Base-by-base conservation (phyloP, 2,888 invertebrate species). In the Pomacea canaliculata region DNA sequence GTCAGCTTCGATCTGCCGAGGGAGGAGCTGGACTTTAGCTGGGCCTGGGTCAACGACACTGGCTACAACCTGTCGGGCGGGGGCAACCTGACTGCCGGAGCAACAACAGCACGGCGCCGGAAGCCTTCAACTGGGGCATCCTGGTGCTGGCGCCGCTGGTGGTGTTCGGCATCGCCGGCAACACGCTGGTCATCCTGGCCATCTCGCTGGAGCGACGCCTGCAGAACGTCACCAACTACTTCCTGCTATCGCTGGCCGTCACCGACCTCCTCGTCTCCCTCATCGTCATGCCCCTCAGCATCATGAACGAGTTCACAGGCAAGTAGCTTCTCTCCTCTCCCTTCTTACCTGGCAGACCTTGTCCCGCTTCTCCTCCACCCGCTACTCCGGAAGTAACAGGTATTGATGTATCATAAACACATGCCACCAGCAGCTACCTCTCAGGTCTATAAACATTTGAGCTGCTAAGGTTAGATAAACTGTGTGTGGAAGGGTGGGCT, bases 181-280 rank as follows among this genome's bases (percentile, higher is more conserved):
- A 98, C 91, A 95, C 96, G 83, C 92, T 98, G 79, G 98, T 98
- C 85, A 97, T 97, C 91, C 92, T 98, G 87, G 97, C 98, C 0
- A 96, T 98, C 84, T 95, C 95, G 80, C 92, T 96, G 88, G 98
- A 98, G 92, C 94, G 95, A 80, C 93, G 95, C 85, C 92, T 98
- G 80, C 97, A 98, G 92, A 98, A 97, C 91, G 96, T 97, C 82
- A 98, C 98, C 81, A 98, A 98, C 92, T 97, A 97, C 92, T 98
- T 98, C 91, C 93, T 98, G 80, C 93, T 97, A 86, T 97, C 97
- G 46, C 92, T 98, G 90, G 97, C 97, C 68, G 95, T 97, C 75
- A 97, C 98, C 73, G 98, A 98, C 92, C 93, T 98, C 78, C 93
- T 98, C 80, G 97, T 98, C 89, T 97, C 96, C 88, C 92, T 97